Conservation (phyloP, 2,888 invertebrate genomes). For the Amiota minor region DNA sequence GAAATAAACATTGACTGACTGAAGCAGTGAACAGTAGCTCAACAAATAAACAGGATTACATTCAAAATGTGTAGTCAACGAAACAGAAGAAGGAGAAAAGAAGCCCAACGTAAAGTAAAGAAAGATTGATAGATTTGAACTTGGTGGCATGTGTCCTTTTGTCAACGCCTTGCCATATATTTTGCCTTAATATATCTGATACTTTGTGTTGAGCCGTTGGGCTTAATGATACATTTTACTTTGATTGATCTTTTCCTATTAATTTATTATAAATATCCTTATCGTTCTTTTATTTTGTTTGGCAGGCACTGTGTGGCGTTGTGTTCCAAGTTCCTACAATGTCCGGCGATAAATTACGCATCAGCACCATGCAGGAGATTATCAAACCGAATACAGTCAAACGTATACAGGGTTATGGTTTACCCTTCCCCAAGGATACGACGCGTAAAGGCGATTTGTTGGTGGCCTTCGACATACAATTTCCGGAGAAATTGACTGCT, state of each 20-base stretch:
- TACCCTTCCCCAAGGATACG: constrained; percentile 95
- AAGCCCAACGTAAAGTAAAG: neutral
- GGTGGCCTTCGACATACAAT: constrained; percentile 95
- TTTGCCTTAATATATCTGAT: neutral
- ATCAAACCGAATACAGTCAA: constrained; percentile 93
- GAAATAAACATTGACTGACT: too few species aligned
- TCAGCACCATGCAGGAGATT: constrained; percentile 87
- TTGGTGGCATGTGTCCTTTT: constrained; percentile 40
- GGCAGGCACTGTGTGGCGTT: constrained; percentile 93
- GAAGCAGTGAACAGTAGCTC: constrained; percentile 28
- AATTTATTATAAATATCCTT: constrained; percentile 34
- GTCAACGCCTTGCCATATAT: neutral
- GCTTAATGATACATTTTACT: constrained; percentile 30
- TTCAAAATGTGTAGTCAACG: constrained; percentile 57
- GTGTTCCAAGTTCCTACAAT: constrained; percentile 93
- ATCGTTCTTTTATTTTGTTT: constrained; percentile 66
- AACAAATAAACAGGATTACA: constrained; percentile 62
- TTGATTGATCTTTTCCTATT: constrained; percentile 34
- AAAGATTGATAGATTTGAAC: constrained; percentile 35
- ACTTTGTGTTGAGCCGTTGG: neutral
- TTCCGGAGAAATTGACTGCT: constrained; percentile 88
- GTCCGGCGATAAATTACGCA: constrained; percentile 86
- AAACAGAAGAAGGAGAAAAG: too few species aligned
- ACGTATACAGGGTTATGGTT: constrained; percentile 91
- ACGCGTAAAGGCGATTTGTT: constrained; percentile 92